phyloP scores from a whole-genome alignment of 2,113 vertebrate species.

The Myiagra hebetior region DNA sequence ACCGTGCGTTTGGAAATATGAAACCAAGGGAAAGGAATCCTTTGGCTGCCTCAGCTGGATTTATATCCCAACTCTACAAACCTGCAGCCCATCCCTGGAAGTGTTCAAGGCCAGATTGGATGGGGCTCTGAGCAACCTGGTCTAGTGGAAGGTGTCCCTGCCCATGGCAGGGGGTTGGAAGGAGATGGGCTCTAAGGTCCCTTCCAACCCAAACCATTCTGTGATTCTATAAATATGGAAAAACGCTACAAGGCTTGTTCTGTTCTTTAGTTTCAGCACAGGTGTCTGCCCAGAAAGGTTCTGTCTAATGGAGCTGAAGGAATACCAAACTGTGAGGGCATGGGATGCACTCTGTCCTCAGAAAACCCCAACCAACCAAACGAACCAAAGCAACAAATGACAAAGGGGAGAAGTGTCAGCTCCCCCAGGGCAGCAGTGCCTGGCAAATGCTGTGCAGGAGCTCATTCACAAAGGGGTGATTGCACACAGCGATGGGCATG shows the following conservation, averaged over 20 bases:
- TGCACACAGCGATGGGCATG: fast-evolving
- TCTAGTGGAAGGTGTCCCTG: not conserved
- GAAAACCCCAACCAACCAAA: not conserved
- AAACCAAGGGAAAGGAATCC: not conserved
- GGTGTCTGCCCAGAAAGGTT: not conserved
- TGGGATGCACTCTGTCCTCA: not conserved
- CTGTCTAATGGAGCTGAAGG: not conserved
- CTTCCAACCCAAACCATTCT: not conserved
- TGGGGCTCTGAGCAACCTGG: not conserved
- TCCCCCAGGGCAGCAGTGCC: not conserved
- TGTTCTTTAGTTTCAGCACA: not conserved
- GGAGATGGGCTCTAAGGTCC: not conserved
- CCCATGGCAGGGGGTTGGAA: not conserved
- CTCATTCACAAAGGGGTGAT: not conserved
- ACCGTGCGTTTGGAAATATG: not conserved
- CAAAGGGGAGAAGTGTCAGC: not conserved
- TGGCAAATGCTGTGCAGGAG: not conserved
- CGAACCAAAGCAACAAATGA: not conserved
- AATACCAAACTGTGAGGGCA: not conserved
- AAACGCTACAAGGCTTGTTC: fast-evolving
- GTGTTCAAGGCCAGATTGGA: not conserved
- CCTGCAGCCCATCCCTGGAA: not conserved
- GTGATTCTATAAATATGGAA: not conserved
- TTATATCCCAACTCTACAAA: not conserved
- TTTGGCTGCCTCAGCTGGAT: not conserved